Evolutionary conservation across 1,140 invertebrate species (phyloP), one percentile per base, ranked within the genome.

Genomic region (Eumeta japonica): DNA sequence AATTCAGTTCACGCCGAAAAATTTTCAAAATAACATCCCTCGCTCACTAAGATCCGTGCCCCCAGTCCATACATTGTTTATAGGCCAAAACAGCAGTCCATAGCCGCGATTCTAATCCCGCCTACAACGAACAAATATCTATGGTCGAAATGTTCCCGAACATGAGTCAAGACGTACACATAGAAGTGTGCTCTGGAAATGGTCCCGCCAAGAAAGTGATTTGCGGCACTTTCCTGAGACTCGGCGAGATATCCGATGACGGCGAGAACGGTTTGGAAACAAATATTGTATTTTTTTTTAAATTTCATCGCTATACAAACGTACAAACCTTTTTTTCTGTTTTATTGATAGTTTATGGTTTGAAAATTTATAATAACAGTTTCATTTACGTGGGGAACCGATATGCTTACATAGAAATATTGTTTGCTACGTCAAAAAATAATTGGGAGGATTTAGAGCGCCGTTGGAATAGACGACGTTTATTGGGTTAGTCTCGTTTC

Each of bases 101-200:
- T 31, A 57, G 58, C 35, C 45, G 54, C 19, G 67, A 43, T 10
- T 48, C 49, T 13, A 54, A 68, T 35, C 76, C 76, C 12, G 46
- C 43, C 15, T 79, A 65, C 49, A 66, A 66, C 19, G 75, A 80
- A 48, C 58, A 62, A 43, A 43, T 80, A 28, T 68, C 61, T 0
- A 63, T 79, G 20, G 57, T 65, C 0, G 77, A 79, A 37, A 54
- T 76, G 46, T 79, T 79, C 45, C 78, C 78, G 3, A 73, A 73
- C 16, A 56, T 72, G 17, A 68, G 62, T 38, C 71, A 77, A 41
- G 35, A 53, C 16, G 55, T 80, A 3, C 52, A 58, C 35, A 51
- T 80, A n/a, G 67, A 77, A 37, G 50, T 71, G 4, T 67, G 48
- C 17, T 48, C 51, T 2, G 42, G 42, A 9, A 57, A 62, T 3